phyloP scores from a whole-genome alignment of 2,888 invertebrate species.

The Aphodius sticticus region DNA sequence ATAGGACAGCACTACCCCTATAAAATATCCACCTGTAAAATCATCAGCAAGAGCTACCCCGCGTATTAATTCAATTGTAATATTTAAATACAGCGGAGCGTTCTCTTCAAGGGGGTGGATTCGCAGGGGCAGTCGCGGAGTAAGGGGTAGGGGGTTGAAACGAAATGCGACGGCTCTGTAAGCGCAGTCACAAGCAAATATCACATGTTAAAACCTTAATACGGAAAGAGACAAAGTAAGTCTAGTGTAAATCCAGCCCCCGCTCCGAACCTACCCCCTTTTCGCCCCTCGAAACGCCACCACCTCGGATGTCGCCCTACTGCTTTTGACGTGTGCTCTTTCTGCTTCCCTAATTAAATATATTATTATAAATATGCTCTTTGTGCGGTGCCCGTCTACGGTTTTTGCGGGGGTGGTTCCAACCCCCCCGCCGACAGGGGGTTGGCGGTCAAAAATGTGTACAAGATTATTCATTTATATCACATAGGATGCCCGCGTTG shows the following conservation, averaged over 20 bases:
- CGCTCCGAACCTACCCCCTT: slow-evolving; percentile 8
- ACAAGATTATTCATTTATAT: slow-evolving; percentile 55
- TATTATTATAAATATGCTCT: slow-evolving; percentile 58
- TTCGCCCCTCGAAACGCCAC: not conserved
- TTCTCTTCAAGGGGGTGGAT: not conserved
- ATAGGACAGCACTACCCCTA: no score
- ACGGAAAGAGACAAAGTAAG: slow-evolving; percentile 55
- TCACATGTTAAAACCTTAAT: slow-evolving; percentile 49
- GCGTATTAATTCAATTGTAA: slow-evolving; percentile 6
- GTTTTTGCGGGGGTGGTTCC: not conserved
- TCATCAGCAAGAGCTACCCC: not conserved
- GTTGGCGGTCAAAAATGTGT: slow-evolving; percentile 49
- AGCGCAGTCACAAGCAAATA: slow-evolving; percentile 39
- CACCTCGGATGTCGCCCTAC: slow-evolving; percentile 28
- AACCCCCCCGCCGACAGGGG: slow-evolving; percentile 7
- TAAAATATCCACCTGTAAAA: not conserved
- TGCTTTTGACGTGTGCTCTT: slow-evolving; percentile 54
- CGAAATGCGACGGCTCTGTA: not conserved
- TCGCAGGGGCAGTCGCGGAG: not conserved
- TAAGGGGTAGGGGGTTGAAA: not conserved
- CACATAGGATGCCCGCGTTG: not conserved
- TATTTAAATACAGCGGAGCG: slow-evolving; percentile 14
- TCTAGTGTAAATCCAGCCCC: slow-evolving; percentile 54
- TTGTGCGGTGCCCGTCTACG: slow-evolving; percentile 42
- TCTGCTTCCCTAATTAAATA: slow-evolving; percentile 58